Percentiles rank a stretch among this genome's conserved stretches.
These are phyloP conservation scores for Tridacna crocea DNA, from an alignment of 2,888 invertebrate genomes.

Conservation along the genomic window DNA sequence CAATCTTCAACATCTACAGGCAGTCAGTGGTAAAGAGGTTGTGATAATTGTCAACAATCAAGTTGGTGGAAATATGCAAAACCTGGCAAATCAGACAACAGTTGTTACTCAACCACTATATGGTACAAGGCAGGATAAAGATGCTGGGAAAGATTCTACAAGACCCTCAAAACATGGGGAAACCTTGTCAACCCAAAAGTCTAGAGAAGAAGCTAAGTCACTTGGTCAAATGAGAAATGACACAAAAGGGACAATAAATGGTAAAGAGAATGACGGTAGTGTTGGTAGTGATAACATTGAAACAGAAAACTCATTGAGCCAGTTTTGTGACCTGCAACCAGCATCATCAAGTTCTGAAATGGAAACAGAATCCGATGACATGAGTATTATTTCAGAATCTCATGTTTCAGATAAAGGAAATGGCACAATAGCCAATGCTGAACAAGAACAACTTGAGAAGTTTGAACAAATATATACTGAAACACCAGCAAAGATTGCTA, in stretches of 20 bases:
- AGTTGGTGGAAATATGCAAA: conserved; percentile 4
- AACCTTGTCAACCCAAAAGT: neutral
- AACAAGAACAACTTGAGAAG: conserved; percentile 27
- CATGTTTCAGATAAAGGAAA: neutral
- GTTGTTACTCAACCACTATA: neutral
- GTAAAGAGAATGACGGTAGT: no score
- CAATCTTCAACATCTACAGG: conserved; percentile 19
- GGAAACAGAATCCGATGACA: neutral
- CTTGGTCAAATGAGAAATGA: neutral
- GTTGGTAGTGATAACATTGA: neutral
- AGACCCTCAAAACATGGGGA: no score
- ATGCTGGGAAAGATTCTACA: neutral
- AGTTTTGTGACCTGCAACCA: neutral
- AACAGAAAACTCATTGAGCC: neutral
- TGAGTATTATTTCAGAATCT: neutral
- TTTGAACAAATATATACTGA: conserved; percentile 49
- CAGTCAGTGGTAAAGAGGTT: conserved; percentile 54
- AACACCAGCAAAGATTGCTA: conserved; percentile 57
- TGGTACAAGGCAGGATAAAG: neutral
- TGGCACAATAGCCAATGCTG: neutral
- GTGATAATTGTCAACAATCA: conserved; percentile 60
- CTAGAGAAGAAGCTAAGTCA: neutral
- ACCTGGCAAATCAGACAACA: neutral
- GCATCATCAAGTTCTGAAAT: conserved; percentile 19
- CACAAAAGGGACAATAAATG: neutral